Evolutionary conservation across 2,888 invertebrate genomes (phyloP), one percentile per base, ranked within the genome.

Genomic region (Campoletis raptor): DNA sequence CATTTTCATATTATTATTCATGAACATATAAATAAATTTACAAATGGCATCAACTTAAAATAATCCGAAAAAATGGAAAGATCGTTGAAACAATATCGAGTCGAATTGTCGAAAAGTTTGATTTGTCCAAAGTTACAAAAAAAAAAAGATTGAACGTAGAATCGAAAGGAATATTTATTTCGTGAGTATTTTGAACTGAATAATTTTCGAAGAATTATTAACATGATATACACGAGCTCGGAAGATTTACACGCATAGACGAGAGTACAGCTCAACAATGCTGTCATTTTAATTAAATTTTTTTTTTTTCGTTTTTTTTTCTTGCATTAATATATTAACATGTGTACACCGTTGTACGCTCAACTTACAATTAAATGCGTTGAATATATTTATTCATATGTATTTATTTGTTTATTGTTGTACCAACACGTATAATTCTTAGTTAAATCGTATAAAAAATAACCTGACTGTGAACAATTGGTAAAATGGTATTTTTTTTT

Each of bases 401-500:
- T 36, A 69, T 40, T 54, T 81, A 76, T 76, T 64, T 78, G 64
- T 30, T 61, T 61, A 69, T 54, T 42, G 80, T 30, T 40, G 18
- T 81, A 30, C 78, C 54, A 89, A 86, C 83, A 81, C 74, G 12
- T 64, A 73, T 86, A 83, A 83, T 66, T 72, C 67, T 84, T 85
- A 86, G 76, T 54, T 85, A 73, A 83, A 86, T 85, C 85, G 87
- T 85, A 86, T 89, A 88, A 89, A 85, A 89, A 90, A 85, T 90
- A 84, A 88, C 54, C 85, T 79, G 86, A 89, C 83, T 76, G 74
- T 78, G 77, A 80, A 83, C 45, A 70, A 42, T 83, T 70, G 64
- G 52, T 45, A 69, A 70, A 79, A 85, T 83, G 69, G 30, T 69
- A 45, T 21, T 37, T n/a, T 12, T 15, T 7, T 61, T 64, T 61